Evolutionary conservation across 2,113 vertebrate species (phyloP).

Genomic region (Xenopus tropicalis): UCB_Xtro_10.0 CM004448.2:103239001-103239500

Average conservation of each 20-base stretch:
- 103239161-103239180: background rate
- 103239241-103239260: too few relatives aligned
- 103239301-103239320: too few relatives aligned
- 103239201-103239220: background rate
- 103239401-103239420: background rate
- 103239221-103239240: background rate
- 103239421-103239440: slow-evolving; percentile 11
- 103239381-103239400: background rate
- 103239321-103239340: too few relatives aligned
- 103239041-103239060: too few relatives aligned
- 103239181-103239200: too few relatives aligned
- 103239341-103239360: too few relatives aligned
- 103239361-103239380: background rate
- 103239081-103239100: slow-evolving; percentile 30
- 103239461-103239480: slow-evolving; percentile 1
- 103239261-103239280: too few relatives aligned
- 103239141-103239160: slow-evolving; percentile 46
- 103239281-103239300: too few relatives aligned
- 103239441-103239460: background rate
- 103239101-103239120: slow-evolving; percentile 55
- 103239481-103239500: background rate
- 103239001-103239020: too few relatives aligned
- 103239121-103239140: slow-evolving; percentile 66
- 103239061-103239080: too few relatives aligned
- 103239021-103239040: too few relatives aligned